Conservation (phyloP, 1,140 invertebrate species). For the Drosophila obscura region DNA sequence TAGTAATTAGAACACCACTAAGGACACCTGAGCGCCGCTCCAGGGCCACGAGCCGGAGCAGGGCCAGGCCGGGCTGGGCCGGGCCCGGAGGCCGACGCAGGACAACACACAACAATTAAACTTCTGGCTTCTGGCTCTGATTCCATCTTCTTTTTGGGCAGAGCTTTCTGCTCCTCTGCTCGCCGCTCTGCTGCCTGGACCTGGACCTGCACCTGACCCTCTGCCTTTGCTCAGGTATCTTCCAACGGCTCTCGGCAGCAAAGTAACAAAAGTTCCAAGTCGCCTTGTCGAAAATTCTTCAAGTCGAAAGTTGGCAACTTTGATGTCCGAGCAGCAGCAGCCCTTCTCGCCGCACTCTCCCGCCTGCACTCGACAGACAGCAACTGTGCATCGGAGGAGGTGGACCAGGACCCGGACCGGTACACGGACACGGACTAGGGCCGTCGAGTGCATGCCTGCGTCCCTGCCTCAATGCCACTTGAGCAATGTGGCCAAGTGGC, state of each 20-base stretch:
- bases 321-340: conserved; percentile 58
- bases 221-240: conserved; percentile 30
- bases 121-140: conserved; percentile 31
- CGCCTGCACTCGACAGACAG: conserved; percentile 1
- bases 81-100: conserved; percentile 19
- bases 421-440: conserved; percentile 8
- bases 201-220: not conserved
- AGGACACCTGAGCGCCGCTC: conserved; percentile 74
- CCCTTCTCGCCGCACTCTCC: not conserved
- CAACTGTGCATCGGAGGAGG: conserved; percentile 8
- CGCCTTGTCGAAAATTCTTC: conserved; percentile 81
- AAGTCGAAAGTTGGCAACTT: conserved; percentile 79
- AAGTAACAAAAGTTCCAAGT: conserved; percentile 77
- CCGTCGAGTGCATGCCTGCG: conserved; percentile 73
- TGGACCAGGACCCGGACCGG: conserved; percentile 23
- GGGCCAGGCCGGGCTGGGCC: too few relatives aligned
- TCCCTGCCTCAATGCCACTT: conserved; percentile 8
- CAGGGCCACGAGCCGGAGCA: conserved; percentile 12
- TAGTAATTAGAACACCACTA: conserved; percentile 82
- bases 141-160: conserved; percentile 37
- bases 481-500: conserved; percentile 46
- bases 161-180: not conserved
- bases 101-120: conserved; percentile 76
- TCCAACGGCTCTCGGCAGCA: conserved; percentile 39
- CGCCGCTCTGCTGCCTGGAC: not conserved